Percentiles rank a stretch among this genome's conserved stretches.
These are phyloP conservation scores for Dermochelys coriacea DNA, from an alignment of 2,797 vertebrate species.

Conservation along the genomic window DNA sequence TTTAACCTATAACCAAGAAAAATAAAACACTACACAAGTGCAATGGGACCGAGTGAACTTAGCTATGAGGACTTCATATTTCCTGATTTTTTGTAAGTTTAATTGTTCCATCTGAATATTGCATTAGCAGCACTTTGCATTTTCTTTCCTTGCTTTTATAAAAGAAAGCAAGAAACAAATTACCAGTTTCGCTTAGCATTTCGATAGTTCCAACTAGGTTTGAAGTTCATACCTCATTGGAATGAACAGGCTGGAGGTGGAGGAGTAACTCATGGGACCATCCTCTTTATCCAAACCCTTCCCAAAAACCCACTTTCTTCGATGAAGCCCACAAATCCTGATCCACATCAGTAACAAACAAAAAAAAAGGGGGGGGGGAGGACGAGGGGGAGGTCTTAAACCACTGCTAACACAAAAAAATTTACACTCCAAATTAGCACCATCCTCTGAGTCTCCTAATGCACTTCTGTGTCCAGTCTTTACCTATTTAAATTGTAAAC, in stretches of 20 bases:
- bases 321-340: accelerated
- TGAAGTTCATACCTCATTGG: conserved; percentile 7
- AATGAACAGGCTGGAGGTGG: neutral
- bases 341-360: neutral
- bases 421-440: neutral
- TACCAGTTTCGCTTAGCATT: accelerated
- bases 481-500: neutral
- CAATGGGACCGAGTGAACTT: neutral
- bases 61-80: neutral
- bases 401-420: neutral
- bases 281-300: neutral
- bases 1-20: neutral
- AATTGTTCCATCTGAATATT: neutral
- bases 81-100: neutral
- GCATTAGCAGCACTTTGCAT: neutral
- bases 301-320: neutral
- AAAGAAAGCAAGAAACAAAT: neutral
- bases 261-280: neutral
- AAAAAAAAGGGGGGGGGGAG: neutral
- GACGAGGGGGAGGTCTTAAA: neutral
- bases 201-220: neutral
- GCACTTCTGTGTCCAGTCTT: neutral
- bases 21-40: neutral
- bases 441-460: accelerated
- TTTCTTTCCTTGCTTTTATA: neutral